Evolutionary conservation across 2,888 invertebrate species (phyloP).

Genomic region (Vandiemenella viatica): DNA sequence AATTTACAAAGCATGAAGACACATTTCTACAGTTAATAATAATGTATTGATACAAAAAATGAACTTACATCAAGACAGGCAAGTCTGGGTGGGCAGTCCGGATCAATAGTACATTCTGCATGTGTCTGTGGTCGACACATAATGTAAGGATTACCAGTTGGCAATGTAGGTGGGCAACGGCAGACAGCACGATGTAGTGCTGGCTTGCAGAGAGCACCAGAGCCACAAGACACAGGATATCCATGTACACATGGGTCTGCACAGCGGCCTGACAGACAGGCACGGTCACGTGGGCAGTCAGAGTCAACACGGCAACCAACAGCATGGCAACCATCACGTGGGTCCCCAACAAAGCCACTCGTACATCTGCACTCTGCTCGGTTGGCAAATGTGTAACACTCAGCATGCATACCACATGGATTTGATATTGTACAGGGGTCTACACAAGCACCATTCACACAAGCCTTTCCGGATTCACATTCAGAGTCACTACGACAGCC

Average conservation of each 20-base stretch:
- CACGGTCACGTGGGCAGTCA: constrained; percentile 72
- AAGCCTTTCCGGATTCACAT: constrained; percentile 68
- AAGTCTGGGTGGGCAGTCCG: constrained; percentile 61
- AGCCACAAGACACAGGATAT: constrained; percentile 59
- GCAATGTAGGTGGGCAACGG: constrained; percentile 59
- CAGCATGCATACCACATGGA: constrained; percentile 67
- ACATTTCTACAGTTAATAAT: no score
- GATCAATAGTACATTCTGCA: constrained; percentile 64
- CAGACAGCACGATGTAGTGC: constrained; percentile 75
- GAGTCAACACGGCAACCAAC: constrained; percentile 75
- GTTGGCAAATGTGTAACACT: constrained; percentile 60
- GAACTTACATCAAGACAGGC: constrained; percentile 61
- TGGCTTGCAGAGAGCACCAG: constrained; percentile 62
- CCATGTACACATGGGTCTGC: constrained; percentile 67
- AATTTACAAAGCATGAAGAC: no score
- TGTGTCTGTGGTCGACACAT: constrained; percentile 58
- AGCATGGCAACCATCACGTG: constrained; percentile 54
- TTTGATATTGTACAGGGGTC: constrained; percentile 70
- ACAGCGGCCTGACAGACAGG: constrained; percentile 75
- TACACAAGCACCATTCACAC: constrained; percentile 70
- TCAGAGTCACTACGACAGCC: constrained; percentile 73
- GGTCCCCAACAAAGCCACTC: constrained; percentile 66
- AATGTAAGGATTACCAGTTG: constrained; percentile 63
- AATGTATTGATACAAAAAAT: no score
- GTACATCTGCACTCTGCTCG: constrained; percentile 64